A percentile compares a stretch with the other conserved stretches of the same genome.
phyloP scores from a whole-genome alignment of 2,113 vertebrate species.

The Scalopus aquaticus region DNA sequence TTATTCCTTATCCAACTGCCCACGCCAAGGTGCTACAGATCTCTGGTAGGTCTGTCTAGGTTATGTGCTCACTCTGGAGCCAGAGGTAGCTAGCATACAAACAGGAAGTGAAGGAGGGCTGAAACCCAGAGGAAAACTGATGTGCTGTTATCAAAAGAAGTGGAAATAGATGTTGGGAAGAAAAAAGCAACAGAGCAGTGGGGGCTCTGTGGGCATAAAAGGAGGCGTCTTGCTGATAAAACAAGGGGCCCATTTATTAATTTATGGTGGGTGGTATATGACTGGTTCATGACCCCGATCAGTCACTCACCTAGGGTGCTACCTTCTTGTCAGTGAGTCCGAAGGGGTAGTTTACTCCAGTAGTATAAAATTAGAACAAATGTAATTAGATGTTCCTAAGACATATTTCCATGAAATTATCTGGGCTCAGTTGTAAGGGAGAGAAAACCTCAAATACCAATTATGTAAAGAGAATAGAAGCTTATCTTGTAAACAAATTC shows the following conservation, averaged over 20 bases:
- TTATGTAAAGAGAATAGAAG: background rate
- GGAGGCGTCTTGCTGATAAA: background rate
- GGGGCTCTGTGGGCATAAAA: background rate
- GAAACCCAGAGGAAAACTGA: background rate
- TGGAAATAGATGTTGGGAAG: background rate
- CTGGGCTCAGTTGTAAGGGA: background rate
- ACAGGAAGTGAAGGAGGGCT: background rate
- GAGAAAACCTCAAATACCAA: background rate
- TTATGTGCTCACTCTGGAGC: background rate
- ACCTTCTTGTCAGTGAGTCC: background rate
- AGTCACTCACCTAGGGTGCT: background rate
- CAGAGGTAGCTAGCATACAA: background rate
- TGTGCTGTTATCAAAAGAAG: background rate
- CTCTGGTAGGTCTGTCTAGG: background rate
- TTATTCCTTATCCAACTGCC: background rate
- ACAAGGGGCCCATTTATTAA: background rate
- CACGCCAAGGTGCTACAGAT: background rate
- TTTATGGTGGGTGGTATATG: background rate
- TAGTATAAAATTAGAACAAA: constrained; percentile 9
- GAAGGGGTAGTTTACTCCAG: background rate
- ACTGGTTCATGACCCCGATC: background rate
- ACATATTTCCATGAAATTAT: background rate
- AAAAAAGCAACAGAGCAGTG: constrained; percentile 21
- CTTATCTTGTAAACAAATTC: background rate
- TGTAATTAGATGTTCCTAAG: background rate